Percentiles rank a stretch among this genome's conserved stretches.
Conservation (phyloP, 2,113 vertebrate species). For the Odobenus rosmarus region DNA sequence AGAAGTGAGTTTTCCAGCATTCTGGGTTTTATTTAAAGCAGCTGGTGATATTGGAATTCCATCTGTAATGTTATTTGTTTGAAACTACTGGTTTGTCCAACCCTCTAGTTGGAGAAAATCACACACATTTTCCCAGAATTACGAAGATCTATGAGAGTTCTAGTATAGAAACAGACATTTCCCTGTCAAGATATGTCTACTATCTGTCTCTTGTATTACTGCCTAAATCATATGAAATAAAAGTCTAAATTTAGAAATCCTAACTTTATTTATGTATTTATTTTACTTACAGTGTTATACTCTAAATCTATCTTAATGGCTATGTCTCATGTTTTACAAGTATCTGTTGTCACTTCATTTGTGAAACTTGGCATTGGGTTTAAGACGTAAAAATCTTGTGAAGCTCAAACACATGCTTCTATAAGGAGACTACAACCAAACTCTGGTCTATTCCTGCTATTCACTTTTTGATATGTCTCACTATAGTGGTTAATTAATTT, state of each 20-base stretch:
- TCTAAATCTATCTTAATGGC: background rate
- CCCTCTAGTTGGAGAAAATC: background rate
- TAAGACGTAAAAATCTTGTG: background rate
- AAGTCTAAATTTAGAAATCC: background rate
- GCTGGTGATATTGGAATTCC: background rate
- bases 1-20: background rate
- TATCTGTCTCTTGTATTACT: background rate
- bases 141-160: background rate
- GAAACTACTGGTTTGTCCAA: background rate
- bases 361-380: background rate
- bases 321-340: background rate
- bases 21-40: background rate
- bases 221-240: background rate
- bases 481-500: background rate
- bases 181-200: background rate
- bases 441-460: background rate
- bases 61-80: background rate
- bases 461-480: background rate
- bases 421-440: background rate
- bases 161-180: background rate
- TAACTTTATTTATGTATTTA: background rate
- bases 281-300: background rate
- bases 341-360: background rate
- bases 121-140: background rate
- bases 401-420: background rate